Conservation (phyloP, 2,797 vertebrate species). For the Tapirus indicus region DNA sequence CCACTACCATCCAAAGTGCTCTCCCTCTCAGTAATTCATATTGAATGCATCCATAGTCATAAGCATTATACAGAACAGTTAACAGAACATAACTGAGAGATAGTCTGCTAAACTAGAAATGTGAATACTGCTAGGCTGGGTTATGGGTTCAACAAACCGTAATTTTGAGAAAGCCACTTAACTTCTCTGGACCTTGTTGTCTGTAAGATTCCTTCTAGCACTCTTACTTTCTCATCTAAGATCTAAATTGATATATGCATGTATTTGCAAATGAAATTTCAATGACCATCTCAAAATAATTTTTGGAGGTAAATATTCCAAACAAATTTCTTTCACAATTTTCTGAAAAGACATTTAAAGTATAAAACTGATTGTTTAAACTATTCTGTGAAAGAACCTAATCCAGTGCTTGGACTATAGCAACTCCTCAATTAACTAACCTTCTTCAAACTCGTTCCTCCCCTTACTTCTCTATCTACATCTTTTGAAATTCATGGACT, state of each 20-base stretch:
- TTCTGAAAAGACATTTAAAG: constrained; percentile 20
- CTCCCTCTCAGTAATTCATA: constrained; percentile 57
- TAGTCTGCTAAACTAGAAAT: background rate
- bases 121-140: background rate
- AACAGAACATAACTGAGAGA: constrained; percentile 29
- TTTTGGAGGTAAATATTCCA: constrained; percentile 30
- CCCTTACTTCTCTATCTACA: background rate
- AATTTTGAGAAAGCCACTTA: constrained; percentile 6
- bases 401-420: background rate
- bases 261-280: constrained; percentile 7
- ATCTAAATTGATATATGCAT: background rate
- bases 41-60: constrained; percentile 34
- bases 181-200: background rate
- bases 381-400: background rate
- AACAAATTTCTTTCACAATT: constrained; percentile 18
- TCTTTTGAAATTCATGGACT: background rate
- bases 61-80: constrained; percentile 18
- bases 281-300: background rate
- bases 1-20: background rate
- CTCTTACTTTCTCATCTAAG: background rate
- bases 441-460: background rate
- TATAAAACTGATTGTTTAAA: constrained; percentile 12
- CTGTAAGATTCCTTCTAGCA: background rate
- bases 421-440: background rate
- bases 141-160: background rate